These are phyloP conservation scores for Ridgeia piscesae DNA, from an alignment of 1,140 invertebrate species.

Conservation along the genomic window DNA sequence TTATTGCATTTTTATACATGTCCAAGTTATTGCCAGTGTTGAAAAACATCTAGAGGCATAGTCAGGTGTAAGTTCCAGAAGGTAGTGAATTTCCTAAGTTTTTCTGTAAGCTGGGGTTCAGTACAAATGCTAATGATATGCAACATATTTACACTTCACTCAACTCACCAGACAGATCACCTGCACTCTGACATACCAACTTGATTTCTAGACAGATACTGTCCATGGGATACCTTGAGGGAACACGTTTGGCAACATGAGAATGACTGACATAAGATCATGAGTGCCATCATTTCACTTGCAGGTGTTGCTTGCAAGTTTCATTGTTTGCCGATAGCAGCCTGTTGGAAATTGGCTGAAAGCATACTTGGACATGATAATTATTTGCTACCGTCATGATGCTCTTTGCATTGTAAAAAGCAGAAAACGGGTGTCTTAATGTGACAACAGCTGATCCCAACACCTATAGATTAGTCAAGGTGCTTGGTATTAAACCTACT, in stretches of 20 bases:
- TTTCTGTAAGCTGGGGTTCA: neutral
- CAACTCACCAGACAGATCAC: neutral
- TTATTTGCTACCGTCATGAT: neutral
- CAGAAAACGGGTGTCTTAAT: neutral
- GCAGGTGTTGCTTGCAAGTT: neutral
- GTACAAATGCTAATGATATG: neutral
- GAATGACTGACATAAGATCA: neutral
- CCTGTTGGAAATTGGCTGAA: neutral
- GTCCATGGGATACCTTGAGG: neutral
- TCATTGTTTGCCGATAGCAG: neutral
- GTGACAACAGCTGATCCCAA: neutral
- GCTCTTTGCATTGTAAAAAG: neutral
- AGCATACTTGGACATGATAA: neutral
- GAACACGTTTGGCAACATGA: neutral
- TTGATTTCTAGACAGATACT: neutral
- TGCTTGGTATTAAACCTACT: neutral
- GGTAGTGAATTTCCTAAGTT: neutral
- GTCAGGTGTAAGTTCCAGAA: neutral
- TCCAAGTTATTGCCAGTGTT: neutral
- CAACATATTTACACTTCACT: neutral
- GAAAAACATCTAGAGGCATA: neutral
- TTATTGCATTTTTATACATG: neutral
- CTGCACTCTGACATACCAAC: neutral
- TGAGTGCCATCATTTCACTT: no score
- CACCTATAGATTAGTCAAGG: neutral